These are phyloP conservation scores for Lasioglossum oenotherae DNA, from an alignment of 2,888 invertebrate species.

Conservation along the genomic window DNA sequence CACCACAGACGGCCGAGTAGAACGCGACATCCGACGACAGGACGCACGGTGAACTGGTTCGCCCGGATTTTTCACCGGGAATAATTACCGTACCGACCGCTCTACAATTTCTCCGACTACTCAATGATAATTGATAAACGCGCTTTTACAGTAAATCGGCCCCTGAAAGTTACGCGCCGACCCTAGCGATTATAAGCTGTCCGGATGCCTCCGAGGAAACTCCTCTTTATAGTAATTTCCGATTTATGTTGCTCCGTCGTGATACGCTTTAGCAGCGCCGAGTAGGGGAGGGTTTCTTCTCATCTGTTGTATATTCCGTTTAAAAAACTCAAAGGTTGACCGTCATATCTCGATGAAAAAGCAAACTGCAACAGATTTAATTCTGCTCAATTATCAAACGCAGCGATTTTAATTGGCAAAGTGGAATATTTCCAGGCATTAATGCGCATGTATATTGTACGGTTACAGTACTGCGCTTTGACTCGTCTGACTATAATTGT, in stretches of 20 bases:
- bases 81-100: neutral
- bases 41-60: neutral
- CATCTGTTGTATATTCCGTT: too few species aligned
- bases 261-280: too few species aligned
- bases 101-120: neutral
- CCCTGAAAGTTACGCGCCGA: neutral
- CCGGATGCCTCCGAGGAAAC: neutral
- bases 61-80: neutral
- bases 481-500: neutral
- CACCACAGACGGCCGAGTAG: constrained; percentile 9
- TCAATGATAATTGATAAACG: constrained; percentile 10
- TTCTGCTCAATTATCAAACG: too few species aligned
- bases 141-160: neutral
- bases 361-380: too few species aligned
- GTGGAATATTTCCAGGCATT: neutral
- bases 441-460: neutral
- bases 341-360: too few species aligned
- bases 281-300: too few species aligned
- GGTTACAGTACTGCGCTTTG: neutral
- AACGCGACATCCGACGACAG: neutral
- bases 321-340: too few species aligned
- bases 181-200: neutral
- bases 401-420: neutral
- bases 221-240: neutral
- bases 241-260: neutral